These are phyloP conservation scores for Rhegmatorhina hoffmannsi DNA, from an alignment of 2,113 vertebrate species.

Conservation along the genomic window DNA sequence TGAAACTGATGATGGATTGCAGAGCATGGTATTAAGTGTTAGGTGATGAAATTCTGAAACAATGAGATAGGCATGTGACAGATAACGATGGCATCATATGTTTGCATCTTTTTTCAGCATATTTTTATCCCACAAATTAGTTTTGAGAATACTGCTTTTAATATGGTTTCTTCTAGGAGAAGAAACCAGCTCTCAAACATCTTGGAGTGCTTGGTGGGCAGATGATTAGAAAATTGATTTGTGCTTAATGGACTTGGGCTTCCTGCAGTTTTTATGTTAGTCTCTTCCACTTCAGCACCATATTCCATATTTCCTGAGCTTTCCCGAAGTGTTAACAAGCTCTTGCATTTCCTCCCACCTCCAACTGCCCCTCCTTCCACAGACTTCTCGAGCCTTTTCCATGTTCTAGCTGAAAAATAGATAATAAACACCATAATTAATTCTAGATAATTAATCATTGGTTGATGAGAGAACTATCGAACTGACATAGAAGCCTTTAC, in stretches of 20 bases:
- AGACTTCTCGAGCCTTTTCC: neutral
- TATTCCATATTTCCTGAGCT: neutral
- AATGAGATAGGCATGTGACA: neutral
- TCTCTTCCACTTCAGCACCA: neutral
- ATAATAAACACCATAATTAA: neutral
- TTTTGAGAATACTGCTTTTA: conserved; percentile 32
- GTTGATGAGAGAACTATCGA: neutral
- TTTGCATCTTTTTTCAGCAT: neutral
- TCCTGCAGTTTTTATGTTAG: conserved; percentile 13
- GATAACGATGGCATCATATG: neutral
- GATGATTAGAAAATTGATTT: conserved; percentile 54
- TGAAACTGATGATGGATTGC: neutral
- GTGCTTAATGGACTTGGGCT: conserved; percentile 30
- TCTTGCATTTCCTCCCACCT: neutral
- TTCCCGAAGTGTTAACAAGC: conserved; percentile 19
- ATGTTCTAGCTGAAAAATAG: neutral
- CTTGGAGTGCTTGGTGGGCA: neutral
- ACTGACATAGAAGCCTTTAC: neutral
- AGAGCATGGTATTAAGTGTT: fast-evolving
- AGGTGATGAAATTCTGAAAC: neutral
- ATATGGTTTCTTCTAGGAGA: neutral
- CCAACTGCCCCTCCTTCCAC: neutral
- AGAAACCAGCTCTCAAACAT: conserved; percentile 22
- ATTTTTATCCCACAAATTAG: conserved; percentile 19
- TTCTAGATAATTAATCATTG: neutral